phyloP scores from a whole-genome alignment of 2,888 invertebrate species.

The Lithophane leautieri region DNA sequence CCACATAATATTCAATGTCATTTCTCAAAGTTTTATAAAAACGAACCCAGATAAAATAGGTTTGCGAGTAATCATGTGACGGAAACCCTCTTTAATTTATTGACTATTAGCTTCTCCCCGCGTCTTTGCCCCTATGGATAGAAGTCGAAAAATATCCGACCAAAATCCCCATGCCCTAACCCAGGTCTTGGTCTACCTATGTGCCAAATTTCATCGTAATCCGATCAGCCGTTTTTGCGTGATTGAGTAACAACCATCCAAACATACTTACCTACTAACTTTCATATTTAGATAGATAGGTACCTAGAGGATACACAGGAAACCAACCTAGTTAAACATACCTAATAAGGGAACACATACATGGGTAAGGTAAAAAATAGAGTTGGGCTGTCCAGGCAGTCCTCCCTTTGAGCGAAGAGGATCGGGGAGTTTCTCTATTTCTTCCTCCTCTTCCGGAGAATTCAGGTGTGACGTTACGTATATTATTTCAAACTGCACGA shows the following conservation, averaged over 20 bases:
- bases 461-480: background rate
- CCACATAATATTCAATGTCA: constrained; percentile 1
- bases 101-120: no score
- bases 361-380: background rate
- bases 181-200: background rate
- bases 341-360: background rate
- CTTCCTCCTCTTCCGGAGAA: background rate
- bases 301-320: background rate
- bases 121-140: background rate
- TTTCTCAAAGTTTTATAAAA: constrained; percentile 22
- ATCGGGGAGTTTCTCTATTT: background rate
- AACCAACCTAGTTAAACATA: background rate
- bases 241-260: background rate
- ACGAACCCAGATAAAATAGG: background rate
- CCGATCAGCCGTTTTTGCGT: background rate
- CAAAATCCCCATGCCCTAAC: background rate
- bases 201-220: background rate
- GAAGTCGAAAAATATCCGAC: background rate
- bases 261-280: no score
- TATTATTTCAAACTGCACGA: background rate
- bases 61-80: background rate
- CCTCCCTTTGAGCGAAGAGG: background rate
- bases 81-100: background rate
- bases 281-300: no score
- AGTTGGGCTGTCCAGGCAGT: background rate